Percentiles rank a stretch among this genome's conserved stretches.
Conservation (phyloP, 37 sponge, comb jelly and placozoan genomes). For the Amphimedon queenslandica region DNA sequence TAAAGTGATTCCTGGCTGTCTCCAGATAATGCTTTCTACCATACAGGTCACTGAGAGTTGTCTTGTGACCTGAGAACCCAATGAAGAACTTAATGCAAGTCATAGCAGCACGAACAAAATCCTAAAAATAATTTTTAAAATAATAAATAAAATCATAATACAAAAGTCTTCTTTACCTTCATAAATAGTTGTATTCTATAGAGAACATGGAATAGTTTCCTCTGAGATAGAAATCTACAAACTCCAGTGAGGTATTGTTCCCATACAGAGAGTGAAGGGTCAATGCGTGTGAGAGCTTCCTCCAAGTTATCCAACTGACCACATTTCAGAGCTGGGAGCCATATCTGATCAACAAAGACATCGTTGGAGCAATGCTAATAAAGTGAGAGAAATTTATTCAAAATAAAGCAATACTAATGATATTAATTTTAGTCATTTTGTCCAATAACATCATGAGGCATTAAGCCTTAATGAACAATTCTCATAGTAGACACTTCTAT, state of each 20-base stretch:
- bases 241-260: conserved; percentile 63
- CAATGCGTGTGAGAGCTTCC: conserved; percentile 38
- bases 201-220: conserved; percentile 53
- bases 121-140: conserved; percentile 30
- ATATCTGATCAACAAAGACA: conserved; percentile 74
- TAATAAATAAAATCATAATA: not conserved
- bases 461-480: no score
- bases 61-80: conserved; percentile 53
- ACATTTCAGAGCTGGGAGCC: conserved; percentile 70
- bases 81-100: conserved; percentile 90
- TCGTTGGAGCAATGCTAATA: conserved; percentile 64
- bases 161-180: conserved; percentile 61
- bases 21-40: conserved; percentile 40
- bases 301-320: conserved; percentile 48
- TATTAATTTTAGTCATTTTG: not conserved
- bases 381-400: conserved; percentile 1
- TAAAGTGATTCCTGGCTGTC: conserved; percentile 64
- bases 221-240: conserved; percentile 59
- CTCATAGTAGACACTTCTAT: no score
- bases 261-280: conserved; percentile 63
- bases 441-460: not conserved
- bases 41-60: conserved; percentile 54
- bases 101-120: conserved; percentile 74
- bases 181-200: conserved; percentile 79
- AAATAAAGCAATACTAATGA: no score